phyloP scores from a whole-genome alignment of 1,140 invertebrate species.

The Pseudobourletiella spinata region DNA sequence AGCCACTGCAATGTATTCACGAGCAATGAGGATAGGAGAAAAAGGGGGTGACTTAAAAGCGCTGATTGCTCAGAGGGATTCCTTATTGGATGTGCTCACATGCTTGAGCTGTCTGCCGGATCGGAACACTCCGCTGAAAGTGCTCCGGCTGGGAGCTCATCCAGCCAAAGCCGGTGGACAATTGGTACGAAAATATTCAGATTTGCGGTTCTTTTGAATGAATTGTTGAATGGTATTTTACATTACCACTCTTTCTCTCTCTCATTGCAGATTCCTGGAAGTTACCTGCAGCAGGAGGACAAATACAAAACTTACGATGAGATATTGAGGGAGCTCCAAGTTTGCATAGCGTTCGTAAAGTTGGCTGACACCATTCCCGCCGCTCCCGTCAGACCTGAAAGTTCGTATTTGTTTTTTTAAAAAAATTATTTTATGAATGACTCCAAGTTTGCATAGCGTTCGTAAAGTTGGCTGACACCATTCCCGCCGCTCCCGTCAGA shows the following conservation, averaged over 20 bases:
- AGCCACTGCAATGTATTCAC: constrained; percentile 24
- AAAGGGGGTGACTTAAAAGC: constrained; percentile 23
- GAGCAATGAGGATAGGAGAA: constrained; percentile 26
- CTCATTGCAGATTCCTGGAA: background rate
- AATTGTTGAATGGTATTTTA: background rate
- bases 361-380: background rate
- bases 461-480: constrained; percentile 3
- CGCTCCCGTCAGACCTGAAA: constrained; percentile 14
- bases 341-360: constrained; percentile 15
- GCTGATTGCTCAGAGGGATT: constrained; percentile 22
- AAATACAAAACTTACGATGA: constrained; percentile 18
- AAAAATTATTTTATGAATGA: background rate
- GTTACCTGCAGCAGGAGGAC: constrained; percentile 1
- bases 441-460: constrained; percentile 13
- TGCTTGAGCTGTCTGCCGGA: constrained; percentile 7
- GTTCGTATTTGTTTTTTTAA: constrained; percentile 4
- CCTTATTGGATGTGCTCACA: constrained; percentile 31
- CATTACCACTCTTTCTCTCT: too few species aligned
- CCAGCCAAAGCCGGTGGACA: background rate
- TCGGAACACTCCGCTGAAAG: constrained; percentile 2
- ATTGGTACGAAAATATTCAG: background rate
- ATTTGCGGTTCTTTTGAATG: background rate
- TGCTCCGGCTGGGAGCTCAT: background rate
- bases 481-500: constrained; percentile 10
- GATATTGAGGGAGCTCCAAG: constrained; percentile 14